Conservation (phyloP, 2,113 vertebrate genomes). For the Nestor notabilis region DNA sequence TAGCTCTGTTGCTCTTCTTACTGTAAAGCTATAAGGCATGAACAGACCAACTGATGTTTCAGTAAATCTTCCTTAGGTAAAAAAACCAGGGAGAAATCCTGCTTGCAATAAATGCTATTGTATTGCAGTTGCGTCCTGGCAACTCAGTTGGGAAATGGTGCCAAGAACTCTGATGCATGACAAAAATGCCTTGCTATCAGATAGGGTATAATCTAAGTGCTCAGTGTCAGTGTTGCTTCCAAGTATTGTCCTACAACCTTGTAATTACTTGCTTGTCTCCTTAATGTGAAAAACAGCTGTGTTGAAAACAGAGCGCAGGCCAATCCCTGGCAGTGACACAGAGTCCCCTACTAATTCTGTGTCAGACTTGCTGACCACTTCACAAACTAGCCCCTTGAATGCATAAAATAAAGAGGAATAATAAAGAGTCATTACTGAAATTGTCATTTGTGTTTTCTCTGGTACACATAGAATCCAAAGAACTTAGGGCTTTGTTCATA, state of each 20-base stretch:
- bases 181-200: not conserved
- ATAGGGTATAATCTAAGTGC: not conserved
- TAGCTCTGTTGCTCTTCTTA: not conserved
- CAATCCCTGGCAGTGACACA: not conserved
- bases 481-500: not conserved
- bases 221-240: not conserved
- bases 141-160: not conserved
- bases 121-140: not conserved
- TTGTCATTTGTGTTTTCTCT: not conserved
- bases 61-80: not conserved
- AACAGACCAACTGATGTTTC: not conserved
- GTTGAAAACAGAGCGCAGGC: not conserved
- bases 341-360: not conserved
- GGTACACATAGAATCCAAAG: not conserved
- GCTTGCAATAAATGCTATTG: not conserved
- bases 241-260: slow-evolving; percentile 46
- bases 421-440: not conserved
- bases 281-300: not conserved
- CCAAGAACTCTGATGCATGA: not conserved
- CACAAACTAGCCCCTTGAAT: not conserved
- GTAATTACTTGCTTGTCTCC: not conserved
- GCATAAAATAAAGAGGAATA: not conserved
- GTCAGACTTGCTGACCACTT: not conserved
- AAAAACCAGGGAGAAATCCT: not conserved
- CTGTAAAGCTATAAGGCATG: not conserved